Evolutionary conservation across 2,113 vertebrate species (phyloP), one percentile per base, ranked within the genome.

Genomic region (Pongo pygmaeus): DNA sequence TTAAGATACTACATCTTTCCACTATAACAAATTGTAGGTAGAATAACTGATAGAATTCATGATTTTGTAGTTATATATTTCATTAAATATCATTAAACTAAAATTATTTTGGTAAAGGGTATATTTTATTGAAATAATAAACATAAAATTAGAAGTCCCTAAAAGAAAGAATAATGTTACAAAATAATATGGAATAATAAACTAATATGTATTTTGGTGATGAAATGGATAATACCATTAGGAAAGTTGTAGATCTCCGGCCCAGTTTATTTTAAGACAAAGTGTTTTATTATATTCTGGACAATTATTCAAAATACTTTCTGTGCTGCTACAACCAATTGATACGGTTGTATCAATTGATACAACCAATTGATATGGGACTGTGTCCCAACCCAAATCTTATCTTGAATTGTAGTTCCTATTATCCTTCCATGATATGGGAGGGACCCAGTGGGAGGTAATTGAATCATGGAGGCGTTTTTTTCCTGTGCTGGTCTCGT

Each of bases 251-350:
- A 93, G 43, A 89, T 84, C 78, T 96, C 64, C 79, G 92, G 97
- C 5, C 13, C 0, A 72, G 40, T 97, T 96, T 96, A 80, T 97
- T 89, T 89, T 59, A 97, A 48, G 16, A 91, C 23, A 79, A 59
- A 27, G 57, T 92, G 46, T 96, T 93, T 89, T 32, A 59, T 86
- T 83, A 92, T 90, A 64, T 88, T 2, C 14, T 57, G 10, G 0
- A 0, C 1, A 92, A 30, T 43, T 48, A 77, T 22, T 67, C 3
- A 48, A 4, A 5, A 10, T 48, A 80, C 1, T 78, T 84, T 93
- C 57, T 64, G 27, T 30, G 59, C 25, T 27, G 27, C 59, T 64
- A 30, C 12, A 5, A 64, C 59, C 27, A 64, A 64, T 30, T 64
- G 11, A 64, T 64, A 64, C 5, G 27, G 27, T 64, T 30, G 38